phyloP scores from a whole-genome alignment of 2,888 invertebrate genomes.

The Laothoe populi region DNA sequence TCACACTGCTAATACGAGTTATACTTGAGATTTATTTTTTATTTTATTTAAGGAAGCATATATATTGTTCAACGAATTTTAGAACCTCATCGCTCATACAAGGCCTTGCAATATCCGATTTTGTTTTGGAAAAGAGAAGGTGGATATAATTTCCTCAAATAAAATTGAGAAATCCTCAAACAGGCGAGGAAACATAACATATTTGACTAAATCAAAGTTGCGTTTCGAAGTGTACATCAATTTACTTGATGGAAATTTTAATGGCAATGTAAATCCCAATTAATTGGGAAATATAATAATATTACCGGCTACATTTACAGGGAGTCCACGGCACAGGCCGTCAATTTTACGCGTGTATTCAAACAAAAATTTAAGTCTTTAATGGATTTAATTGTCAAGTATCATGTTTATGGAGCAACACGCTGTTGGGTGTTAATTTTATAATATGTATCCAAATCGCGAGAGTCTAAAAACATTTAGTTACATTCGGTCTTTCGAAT shows the following conservation, averaged over 20 bases:
- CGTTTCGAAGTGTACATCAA: background rate
- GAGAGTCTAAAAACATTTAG: no score
- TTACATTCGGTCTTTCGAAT: slow-evolving; percentile 17
- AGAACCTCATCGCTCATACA: slow-evolving; percentile 53
- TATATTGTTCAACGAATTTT: slow-evolving; percentile 35
- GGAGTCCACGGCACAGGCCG: background rate
- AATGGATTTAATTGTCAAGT: slow-evolving; percentile 21
- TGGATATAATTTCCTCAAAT: slow-evolving; percentile 38
- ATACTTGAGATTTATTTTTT: no score
- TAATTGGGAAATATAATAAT: background rate
- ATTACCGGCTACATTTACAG: background rate
- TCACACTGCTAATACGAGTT: no score
- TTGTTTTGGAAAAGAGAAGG: slow-evolving; percentile 45
- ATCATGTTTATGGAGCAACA: slow-evolving; percentile 13
- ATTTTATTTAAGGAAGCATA: no score
- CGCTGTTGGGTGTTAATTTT: slow-evolving; percentile 23
- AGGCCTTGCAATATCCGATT: slow-evolving; percentile 50
- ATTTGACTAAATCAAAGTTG: background rate
- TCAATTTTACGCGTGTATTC: no score
- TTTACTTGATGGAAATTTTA: background rate
- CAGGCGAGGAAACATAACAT: background rate
- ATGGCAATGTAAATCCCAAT: background rate
- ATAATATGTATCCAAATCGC: no score
- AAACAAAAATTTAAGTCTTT: slow-evolving; percentile 14
- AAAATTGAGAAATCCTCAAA: slow-evolving; percentile 37